Evolutionary conservation across 2,888 invertebrate genomes (phyloP), one percentile per base, ranked within the genome.

Genomic region (Xiphydria camelus): DNA sequence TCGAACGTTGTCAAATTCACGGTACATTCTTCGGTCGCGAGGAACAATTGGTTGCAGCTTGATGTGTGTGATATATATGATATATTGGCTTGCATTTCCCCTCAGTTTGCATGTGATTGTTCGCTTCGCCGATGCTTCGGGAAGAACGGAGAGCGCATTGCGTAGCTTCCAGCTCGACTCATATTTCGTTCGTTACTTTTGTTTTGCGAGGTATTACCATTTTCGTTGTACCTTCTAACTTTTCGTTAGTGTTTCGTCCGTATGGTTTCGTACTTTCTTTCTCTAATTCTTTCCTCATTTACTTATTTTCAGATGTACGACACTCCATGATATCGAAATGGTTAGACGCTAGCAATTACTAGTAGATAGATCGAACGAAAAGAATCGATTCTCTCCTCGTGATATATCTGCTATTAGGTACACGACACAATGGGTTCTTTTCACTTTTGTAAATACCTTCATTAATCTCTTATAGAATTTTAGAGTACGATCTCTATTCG

Each of bases 121-220:
- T 21, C 2, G 23, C 12, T 36, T 21, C 31, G n/a, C 17, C 26
- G 17, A 21, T 23, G 40, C 21, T 23, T 20, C 7, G 7, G 25
- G n/a, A n/a, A 31, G 9, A 25, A 35, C 17, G 26, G 14, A 26
- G 31, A 44, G 14, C 10, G 23, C 22, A 34, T 14, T 42, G n/a
- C n/a, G n/a, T 29, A 12, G 29, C 29, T 29, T 29, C 15, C 29
- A 12, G 12, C 15, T 55, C 45, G 62, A 68, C 64, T 63, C 63
- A 64, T 61, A 40, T 64, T 70, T 29, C 47, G 62, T 73, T 70
- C 39, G 61, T 71, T 62, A 56, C 47, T 57, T 64, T 67, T 12
- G 58, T 59, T 64, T 72, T 70, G 62, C 61, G 41, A 60, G 56
- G 60, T 66, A 62, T 59, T 55, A 55, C 40, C 52, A 53, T 61